Conservation (phyloP, 2,113 vertebrate genomes). For the zebrafish (Danio rerio) region GRCz12tu NC_133179.1:22746501-22747000, state of each 20-base stretch:
- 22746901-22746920: conserved; percentile 30
- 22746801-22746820: neutral
- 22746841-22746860: conserved; percentile 28
- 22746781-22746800: no score
- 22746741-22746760: neutral
- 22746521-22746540: no score
- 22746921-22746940: conserved; percentile 27
- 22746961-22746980: conserved; percentile 29
- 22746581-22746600: no score
- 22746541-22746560: no score
- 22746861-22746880: conserved; percentile 1
- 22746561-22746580: no score
- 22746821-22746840: conserved; percentile 24
- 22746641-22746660: neutral
- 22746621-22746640: neutral
- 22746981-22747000: neutral
- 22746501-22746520: no score
- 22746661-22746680: neutral
- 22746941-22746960: neutral
- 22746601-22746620: no score
- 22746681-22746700: conserved; percentile 9
- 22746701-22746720: neutral
- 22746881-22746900: conserved; percentile 1
- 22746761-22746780: neutral
- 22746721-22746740: neutral